phyloP scores from a whole-genome alignment of 2,888 invertebrate genomes.

The Augochlorella aurata region DNA sequence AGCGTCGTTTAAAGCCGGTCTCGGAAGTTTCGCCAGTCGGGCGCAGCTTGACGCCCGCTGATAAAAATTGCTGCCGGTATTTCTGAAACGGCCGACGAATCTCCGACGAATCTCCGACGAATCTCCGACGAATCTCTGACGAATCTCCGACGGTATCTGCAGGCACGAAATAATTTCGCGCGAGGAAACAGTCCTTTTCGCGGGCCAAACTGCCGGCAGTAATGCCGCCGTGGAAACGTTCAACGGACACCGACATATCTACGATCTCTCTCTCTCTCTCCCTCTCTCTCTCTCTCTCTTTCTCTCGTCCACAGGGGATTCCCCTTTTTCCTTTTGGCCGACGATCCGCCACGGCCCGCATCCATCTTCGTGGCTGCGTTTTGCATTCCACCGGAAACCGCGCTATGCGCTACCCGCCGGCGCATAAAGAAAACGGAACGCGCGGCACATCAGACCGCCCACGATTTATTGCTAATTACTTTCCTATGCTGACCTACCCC shows the following conservation, averaged over 20 bases:
- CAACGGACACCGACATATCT: constrained; percentile 1
- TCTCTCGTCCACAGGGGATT: background rate
- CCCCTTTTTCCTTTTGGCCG: constrained; percentile 7
- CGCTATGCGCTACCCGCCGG: constrained; percentile 25
- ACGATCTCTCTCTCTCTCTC: constrained; percentile 2
- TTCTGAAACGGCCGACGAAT: background rate
- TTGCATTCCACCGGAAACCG: constrained; percentile 24
- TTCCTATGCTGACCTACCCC: constrained; percentile 58
- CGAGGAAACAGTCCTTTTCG: background rate
- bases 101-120: background rate
- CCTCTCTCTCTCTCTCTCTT: too few relatives aligned
- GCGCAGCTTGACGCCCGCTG: background rate
- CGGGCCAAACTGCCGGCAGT: background rate
- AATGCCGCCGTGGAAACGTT: background rate
- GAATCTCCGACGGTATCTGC: background rate
- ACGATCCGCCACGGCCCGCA: background rate
- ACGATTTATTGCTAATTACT: constrained; percentile 68
- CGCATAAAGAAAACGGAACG: constrained; percentile 54
- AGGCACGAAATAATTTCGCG: background rate
- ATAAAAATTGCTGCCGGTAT: background rate
- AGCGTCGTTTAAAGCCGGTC: background rate
- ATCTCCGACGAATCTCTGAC: background rate
- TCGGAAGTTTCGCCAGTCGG: background rate
- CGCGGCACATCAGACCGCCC: constrained; percentile 30
- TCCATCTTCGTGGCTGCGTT: constrained; percentile 37